Evolutionary conservation across 2,888 invertebrate species (phyloP), one percentile per base, ranked within the genome.

Genomic region (Brachynemurus nebulosus): DNA sequence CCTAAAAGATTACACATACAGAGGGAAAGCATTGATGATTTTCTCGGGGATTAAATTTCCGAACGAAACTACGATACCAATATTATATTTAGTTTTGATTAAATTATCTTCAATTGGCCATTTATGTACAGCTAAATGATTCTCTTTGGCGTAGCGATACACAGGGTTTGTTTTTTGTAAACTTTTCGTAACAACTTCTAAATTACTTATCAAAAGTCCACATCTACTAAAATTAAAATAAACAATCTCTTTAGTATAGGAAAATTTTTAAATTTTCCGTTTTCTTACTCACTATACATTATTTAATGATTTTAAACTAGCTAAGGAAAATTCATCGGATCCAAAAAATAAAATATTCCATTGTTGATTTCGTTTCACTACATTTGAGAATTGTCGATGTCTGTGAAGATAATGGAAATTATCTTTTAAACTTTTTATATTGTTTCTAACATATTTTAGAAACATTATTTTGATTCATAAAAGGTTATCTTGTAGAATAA

Each of bases 51-150:
- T 89, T 48, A 96, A 68, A 59, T 90, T 81, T 0, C 96, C 95
- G 71, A 96, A 96, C 0, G 95, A 93, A 2, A 88, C 91, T 20
- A 96, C 86, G 40, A 95, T 66, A 4, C 95, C 95, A 47, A 95
- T 64, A 59, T 95, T 82, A 67, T 80, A 92, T 42, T 71, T 64
- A n/a, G n/a, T n/a, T n/a, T n/a, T n/a, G n/a, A n/a, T n/a, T 7
- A 57, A 51, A 30, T 70, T 55, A 8, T n/a, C 9, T 30, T 61
- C 51, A 20, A 64, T 59, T 2, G 81, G 80, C 90, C 90, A 92
- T 47, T 69, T 59, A 52, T 78, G 69, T 14, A 80, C 57, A 12
- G 59, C 59, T 17, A 88, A 65, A 25, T 74, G 67, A 54, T 78
- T 67, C 16, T 72, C 54, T 18, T 65, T 58, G 0, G 89, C 83